Base-by-base conservation (phyloP, 2,113 vertebrate species). In the Salvelinus alpinus region DNA sequence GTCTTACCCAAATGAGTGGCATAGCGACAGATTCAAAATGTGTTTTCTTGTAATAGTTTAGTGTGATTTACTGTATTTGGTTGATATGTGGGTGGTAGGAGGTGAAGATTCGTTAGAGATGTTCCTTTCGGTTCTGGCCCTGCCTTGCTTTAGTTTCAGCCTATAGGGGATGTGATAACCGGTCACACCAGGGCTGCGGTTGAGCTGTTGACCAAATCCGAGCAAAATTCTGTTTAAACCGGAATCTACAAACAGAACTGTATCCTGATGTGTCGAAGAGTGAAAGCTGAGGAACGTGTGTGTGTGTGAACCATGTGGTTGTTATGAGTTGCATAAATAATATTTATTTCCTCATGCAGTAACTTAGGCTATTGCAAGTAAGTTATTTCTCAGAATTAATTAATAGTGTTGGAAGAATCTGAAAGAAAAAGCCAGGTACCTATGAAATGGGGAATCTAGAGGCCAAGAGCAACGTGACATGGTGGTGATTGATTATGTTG, bases 161-260 rank as follows among this genome's bases (percentile, higher is more conserved):
- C 64, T 62, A 72, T 29, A 47, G 69, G 78, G 90, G 90, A 90
- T 90, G 84, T 86, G 86, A 90, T 88, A 85, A 90, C 91, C 11
- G 85, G 89, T 89, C 79, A 51, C 91, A 90, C 86, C 83, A 83
- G 87, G 81, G 70, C 83, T 92, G 93, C 92, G 93, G 93, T 94
- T 93, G 80, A 93, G 92, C 92, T 92, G 92, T 93, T 93, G 86
- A 82, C 79, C 81, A 90, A 79, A 89, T 81, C 82, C 84, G 77
- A 90, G 91, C 91, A 90, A 86, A 93, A 92, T 92, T 90, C 92
- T 89, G 93, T 94, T 94, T 92, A 81, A 93, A 93, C 93, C 93
- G 92, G 93, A 94, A 92, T 94, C 88, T 85, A 79, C 91, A 85
- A 92, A 88, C 86, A 90, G 91, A 89, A 84, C 89, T 93, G 90